These are phyloP conservation scores for Brassicogethes aeneus DNA, from an alignment of 2,888 invertebrate species.

Conservation along the genomic window DNA sequence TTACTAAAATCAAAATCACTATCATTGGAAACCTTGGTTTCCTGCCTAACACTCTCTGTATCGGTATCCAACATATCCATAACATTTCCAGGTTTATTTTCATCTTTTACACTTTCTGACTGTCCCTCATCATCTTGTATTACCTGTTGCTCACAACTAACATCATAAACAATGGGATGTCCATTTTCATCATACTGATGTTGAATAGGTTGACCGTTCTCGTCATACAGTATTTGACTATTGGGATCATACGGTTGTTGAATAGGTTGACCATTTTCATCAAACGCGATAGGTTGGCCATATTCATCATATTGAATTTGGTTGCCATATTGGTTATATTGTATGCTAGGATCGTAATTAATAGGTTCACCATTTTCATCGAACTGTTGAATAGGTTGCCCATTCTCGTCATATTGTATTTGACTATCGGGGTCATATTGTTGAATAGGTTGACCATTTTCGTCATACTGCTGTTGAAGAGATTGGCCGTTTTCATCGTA, in stretches of 20 bases:
- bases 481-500: constrained; percentile 18
- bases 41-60: constrained; percentile 34
- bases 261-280: constrained; percentile 21
- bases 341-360: constrained; percentile 10
- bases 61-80: constrained; percentile 38
- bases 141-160: constrained; percentile 7
- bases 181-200: constrained; percentile 17
- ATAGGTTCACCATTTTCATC: constrained; percentile 13
- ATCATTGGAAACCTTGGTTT: constrained; percentile 34
- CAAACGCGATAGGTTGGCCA: constrained; percentile 19
- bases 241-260: constrained; percentile 2
- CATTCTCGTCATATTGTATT: constrained; percentile 13
- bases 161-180: constrained; percentile 17
- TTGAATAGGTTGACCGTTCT: constrained; percentile 1
- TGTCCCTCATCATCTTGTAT: constrained; percentile 4
- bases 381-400: constrained; percentile 11
- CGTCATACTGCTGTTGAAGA: constrained; percentile 13
- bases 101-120: constrained; percentile 5
- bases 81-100: constrained; percentile 23
- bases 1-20: constrained; percentile 40
- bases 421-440: constrained; percentile 11
- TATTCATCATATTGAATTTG: constrained; percentile 22
- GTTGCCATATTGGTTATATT: constrained; percentile 12
- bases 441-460: constrained; percentile 11
- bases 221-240: constrained; percentile 1